phyloP scores from a whole-genome alignment of 2,113 vertebrate species.

The Hemicordylus capensis region DNA sequence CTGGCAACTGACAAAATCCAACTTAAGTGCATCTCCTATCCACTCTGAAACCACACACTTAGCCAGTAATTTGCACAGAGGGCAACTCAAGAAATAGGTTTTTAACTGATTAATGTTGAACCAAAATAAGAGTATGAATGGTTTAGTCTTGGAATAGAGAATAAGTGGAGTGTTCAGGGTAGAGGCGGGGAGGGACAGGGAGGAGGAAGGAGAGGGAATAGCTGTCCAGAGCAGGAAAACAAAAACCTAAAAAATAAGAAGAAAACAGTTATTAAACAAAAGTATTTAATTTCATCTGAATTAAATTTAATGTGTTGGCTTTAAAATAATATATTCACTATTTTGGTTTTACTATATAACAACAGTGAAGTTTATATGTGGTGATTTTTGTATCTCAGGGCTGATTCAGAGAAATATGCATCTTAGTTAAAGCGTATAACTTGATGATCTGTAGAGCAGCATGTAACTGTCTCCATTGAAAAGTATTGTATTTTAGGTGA shows the following conservation, averaged over 20 bases:
- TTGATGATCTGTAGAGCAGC: neutral
- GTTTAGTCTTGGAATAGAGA: conserved; percentile 47
- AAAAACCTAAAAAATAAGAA: conserved; percentile 60
- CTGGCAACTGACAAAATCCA: conserved; percentile 16
- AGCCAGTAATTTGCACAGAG: conserved; percentile 33
- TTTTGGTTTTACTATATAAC: neutral
- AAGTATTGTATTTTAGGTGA: neutral
- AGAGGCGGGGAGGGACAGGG: neutral
- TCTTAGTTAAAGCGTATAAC: neutral
- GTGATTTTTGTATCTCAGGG: neutral
- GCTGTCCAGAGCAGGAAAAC: conserved; percentile 59
- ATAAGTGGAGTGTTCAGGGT: conserved; percentile 24
- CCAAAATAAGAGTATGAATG: conserved; percentile 32
- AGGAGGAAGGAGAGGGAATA: conserved; percentile 26
- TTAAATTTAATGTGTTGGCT: conserved; percentile 23
- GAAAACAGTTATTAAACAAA: conserved; percentile 43
- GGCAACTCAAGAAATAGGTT: neutral
- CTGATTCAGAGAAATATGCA: neutral
- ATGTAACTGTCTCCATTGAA: neutral
- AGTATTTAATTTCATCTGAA: conserved; percentile 25
- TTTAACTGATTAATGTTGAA: neutral
- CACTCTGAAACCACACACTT: conserved; percentile 33
- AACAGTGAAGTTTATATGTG: neutral
- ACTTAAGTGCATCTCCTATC: conserved; percentile 46
- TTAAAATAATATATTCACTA: conserved; percentile 16